Conservation (phyloP, 2,797 vertebrate species). For the Phylloscopus collybita region DNA sequence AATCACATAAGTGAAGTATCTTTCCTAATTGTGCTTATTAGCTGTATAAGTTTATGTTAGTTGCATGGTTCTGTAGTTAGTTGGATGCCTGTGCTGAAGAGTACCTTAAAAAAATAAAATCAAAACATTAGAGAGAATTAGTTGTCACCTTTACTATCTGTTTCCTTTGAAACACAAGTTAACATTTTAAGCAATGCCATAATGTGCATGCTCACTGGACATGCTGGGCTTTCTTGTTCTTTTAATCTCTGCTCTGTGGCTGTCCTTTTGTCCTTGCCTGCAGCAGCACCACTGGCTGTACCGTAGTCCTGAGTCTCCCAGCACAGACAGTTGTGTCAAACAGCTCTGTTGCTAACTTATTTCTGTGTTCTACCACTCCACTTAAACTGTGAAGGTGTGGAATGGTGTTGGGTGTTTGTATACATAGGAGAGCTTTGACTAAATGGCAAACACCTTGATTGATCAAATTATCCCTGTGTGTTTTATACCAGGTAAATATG, state of each 20-base stretch:
- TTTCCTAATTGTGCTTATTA: background rate
- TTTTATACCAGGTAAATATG: background rate
- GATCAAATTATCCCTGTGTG: background rate
- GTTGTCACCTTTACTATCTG: background rate
- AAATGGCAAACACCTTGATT: background rate
- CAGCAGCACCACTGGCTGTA: slow-evolving; percentile 10
- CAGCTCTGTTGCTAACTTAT: background rate
- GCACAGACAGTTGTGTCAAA: background rate
- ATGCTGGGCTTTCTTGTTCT: background rate
- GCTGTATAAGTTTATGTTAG: background rate
- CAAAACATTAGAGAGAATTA: background rate
- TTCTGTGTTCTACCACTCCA: background rate
- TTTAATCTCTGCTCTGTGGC: background rate
- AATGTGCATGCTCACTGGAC: accelerated
- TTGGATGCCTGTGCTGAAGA: background rate
- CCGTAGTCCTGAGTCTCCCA: background rate
- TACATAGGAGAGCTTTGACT: background rate
- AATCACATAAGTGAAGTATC: background rate
- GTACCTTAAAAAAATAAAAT: background rate
- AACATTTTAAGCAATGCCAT: background rate
- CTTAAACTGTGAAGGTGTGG: background rate
- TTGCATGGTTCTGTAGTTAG: background rate
- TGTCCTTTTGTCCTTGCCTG: slow-evolving; percentile 11
- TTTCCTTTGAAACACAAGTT: background rate
- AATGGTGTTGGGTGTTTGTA: background rate